Evolutionary conservation across 2,888 invertebrate species (phyloP).

Genomic region (Encarsia formosa): DNA sequence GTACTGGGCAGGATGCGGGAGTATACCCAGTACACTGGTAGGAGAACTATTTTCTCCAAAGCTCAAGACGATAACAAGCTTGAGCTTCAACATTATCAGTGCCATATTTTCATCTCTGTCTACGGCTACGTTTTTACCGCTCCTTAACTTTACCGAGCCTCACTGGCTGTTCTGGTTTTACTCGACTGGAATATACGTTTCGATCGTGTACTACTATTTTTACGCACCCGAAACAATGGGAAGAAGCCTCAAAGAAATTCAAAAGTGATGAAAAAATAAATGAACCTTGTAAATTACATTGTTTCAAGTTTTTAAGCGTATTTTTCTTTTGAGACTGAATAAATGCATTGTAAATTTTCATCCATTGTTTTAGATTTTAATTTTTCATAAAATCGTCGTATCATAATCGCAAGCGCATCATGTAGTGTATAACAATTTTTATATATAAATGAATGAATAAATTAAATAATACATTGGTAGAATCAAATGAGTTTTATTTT

Average conservation of each 20-base stretch:
- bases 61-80: slow-evolving; percentile 41
- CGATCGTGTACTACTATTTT: slow-evolving; percentile 37
- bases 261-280: too few species aligned
- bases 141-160: slow-evolving; percentile 38
- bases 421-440: too few species aligned
- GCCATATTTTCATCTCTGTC: slow-evolving; percentile 38
- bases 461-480: too few species aligned
- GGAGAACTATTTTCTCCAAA: slow-evolving; percentile 44
- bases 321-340: too few species aligned
- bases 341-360: too few species aligned
- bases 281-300: too few species aligned
- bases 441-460: too few species aligned
- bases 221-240: slow-evolving; percentile 43
- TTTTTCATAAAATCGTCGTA: too few species aligned
- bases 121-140: slow-evolving; percentile 39
- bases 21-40: slow-evolving; percentile 40
- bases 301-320: too few species aligned
- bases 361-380: too few species aligned
- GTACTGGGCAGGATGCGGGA: slow-evolving; percentile 36
- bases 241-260: slow-evolving; percentile 42
- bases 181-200: slow-evolving; percentile 31
- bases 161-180: slow-evolving; percentile 43
- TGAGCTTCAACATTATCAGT: slow-evolving; percentile 33
- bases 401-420: too few species aligned
- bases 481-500: too few species aligned